A percentile compares a stretch with the other conserved stretches of the same genome.
Evolutionary conservation across 1,140 invertebrate genomes (phyloP).

Genomic region (Physella acuta): DNA sequence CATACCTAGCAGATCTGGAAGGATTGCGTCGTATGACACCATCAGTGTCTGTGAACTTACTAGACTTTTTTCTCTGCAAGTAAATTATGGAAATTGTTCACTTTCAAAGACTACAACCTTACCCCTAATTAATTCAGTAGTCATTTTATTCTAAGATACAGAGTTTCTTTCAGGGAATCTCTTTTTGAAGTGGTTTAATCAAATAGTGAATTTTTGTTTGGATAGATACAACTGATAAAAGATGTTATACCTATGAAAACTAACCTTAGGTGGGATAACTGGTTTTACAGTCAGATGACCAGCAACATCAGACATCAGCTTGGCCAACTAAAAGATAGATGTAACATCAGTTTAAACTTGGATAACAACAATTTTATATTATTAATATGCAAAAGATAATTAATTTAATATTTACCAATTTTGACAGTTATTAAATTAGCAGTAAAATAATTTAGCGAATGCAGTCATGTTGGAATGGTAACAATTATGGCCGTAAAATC

Average conservation of each 20-base stretch:
- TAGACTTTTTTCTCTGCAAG: no score
- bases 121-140: background rate
- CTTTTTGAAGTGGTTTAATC: background rate
- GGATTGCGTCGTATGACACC: slow-evolving; percentile 37
- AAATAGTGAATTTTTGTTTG: background rate
- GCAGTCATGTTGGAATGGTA: no score
- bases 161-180: background rate
- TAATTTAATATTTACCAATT: background rate
- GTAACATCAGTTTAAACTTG: background rate
- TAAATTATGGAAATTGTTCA: background rate
- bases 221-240: background rate
- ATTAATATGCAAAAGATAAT: background rate
- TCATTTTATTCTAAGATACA: background rate
- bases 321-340: slow-evolving; percentile 38
- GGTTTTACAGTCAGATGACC: slow-evolving; percentile 28
- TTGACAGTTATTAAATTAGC: no score
- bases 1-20: slow-evolving; percentile 32
- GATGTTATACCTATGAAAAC: background rate
- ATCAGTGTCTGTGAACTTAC: slow-evolving; percentile 16
- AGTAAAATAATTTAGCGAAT: no score
- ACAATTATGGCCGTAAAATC: background rate
- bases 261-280: slow-evolving; percentile 27
- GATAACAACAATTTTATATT: background rate
- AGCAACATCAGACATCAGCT: slow-evolving; percentile 45
- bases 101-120: background rate